Percentiles rank a stretch among this genome's conserved stretches.
Evolutionary conservation across 2,888 invertebrate species (phyloP).

Genomic region (Pristionchus arcanus): DNA sequence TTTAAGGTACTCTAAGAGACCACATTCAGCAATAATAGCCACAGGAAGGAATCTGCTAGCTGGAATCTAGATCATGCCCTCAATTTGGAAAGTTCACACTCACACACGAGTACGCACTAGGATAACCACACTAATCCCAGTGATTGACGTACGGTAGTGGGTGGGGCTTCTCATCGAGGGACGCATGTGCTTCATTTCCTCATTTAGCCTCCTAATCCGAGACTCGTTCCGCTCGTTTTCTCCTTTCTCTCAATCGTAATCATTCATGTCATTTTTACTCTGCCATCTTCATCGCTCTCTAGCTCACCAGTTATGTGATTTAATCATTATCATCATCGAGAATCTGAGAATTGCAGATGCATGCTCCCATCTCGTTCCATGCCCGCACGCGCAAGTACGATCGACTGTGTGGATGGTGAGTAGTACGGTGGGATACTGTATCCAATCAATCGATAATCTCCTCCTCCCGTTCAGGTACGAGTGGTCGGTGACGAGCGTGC

Average conservation of each 20-base stretch:
- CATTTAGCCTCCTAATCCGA: background rate
- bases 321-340: background rate
- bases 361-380: constrained; percentile 13
- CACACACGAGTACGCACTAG: too few species aligned
- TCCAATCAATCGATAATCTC: constrained; percentile 7
- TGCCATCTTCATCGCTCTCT: background rate
- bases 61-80: background rate
- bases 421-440: background rate
- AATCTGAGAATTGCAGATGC: background rate
- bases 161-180: background rate
- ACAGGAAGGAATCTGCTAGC: too few species aligned
- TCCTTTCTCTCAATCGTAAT: background rate
- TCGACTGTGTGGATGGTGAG: constrained; percentile 27
- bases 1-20: too few species aligned
- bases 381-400: constrained; percentile 21
- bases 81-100: too few species aligned
- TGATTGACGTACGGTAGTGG: background rate
- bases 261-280: background rate
- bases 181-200: background rate
- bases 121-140: background rate
- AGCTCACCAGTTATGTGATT: too few species aligned
- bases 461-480: background rate
- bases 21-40: too few species aligned
- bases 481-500: background rate
- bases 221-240: background rate